Evolutionary conservation across 1,140 invertebrate genomes (phyloP), one percentile per base, ranked within the genome.

Genomic region (Melitaea cinxia): DNA sequence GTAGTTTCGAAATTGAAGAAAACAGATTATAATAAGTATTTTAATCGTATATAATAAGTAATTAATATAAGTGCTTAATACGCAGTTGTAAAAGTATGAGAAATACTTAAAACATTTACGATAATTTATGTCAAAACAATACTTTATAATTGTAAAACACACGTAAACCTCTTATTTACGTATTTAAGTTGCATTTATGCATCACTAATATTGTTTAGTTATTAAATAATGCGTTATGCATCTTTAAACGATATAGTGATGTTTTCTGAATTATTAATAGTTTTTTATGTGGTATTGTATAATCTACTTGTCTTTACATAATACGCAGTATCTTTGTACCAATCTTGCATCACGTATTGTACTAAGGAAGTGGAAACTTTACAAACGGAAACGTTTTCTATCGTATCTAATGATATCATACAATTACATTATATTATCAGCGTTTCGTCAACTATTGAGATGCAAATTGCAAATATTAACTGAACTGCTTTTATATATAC

Each of bases 301-400:
- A 19, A 45, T 45, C 12, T 10, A 35, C 33, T 35, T 21, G 9
- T 39, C 6, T 45, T 19, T 45, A 45, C 15, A 45, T 45, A 45
- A 45, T 21, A 45, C 39, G 35, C 35, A 37, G 2, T 19, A 45
- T 17, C 15, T 5, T 19, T 42, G n/a, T 45, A 9, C 9, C 5
- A 7, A 19, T 65, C 37, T 12, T 19, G 58, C 49, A 39, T 62
- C 35, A 45, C 58, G 59, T 67, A 47, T 68, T 68, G 21, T 58
- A 23, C 59, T 66, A 60, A 65, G 53, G 66, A 71, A 65, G 56
- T 74, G 72, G 72, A 74, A 74, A 65, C 55, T 74, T 74, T 74
- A 71, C 24, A 9, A 24, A 28, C n/a, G 49, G 19, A 47, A 24
- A 1, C 19, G 7, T 47, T 7, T 3, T 42, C 30, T 33, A 12